Base-by-base conservation (phyloP, 2,888 invertebrate species). In the Epinotia brunnichana region DNA sequence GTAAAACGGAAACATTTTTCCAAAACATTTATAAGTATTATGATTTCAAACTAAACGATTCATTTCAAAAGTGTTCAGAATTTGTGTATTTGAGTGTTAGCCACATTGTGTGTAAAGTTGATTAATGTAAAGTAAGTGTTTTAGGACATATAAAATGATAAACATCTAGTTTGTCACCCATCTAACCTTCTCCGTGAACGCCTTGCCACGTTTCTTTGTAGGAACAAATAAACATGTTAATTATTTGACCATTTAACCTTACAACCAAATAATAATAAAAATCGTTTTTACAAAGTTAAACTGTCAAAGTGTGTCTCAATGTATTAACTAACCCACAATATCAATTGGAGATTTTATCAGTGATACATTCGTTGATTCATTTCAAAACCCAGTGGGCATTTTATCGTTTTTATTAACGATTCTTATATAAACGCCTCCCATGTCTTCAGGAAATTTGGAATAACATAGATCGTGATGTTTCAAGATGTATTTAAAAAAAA, bases 161-260 rank as follows among this genome's bases (percentile, higher is more conserved):
- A 91, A 91, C 88, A 91, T 91, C 83, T 83, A 91, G 82, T 84
- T 87, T 73, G 2, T 85, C 85, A 90, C 85, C 87, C 83, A 79
- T 89, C 95, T 95, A 95, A 97, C 97, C 96, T 97, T 96, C 95
- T 96, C 94, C 87, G 95, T 95, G 93, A 96, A 96, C 91, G 96
- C 95, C 94, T 96, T 96, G 91, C 95, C 95, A 89, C 95, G 95
- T 94, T 94, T 94, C 94, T 95, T 94, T 92, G 93, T 91, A 92
- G 92, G 91, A 91, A 93, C 92, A 90, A 93, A 91, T 90, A 87
- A 86, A 88, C 87, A 89, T 54, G 79, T 85, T 85, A 85, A 83
- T 85, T 81, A 64, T 73, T 74, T 64, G 69, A 60, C 57, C 5
- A 35, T 60, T 67, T 57, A n/a, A 51, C 4, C 5, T 19, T 24